These are phyloP conservation scores for Sycophaga agraensis DNA, from an alignment of 1,140 invertebrate species.

Conservation along the genomic window DNA sequence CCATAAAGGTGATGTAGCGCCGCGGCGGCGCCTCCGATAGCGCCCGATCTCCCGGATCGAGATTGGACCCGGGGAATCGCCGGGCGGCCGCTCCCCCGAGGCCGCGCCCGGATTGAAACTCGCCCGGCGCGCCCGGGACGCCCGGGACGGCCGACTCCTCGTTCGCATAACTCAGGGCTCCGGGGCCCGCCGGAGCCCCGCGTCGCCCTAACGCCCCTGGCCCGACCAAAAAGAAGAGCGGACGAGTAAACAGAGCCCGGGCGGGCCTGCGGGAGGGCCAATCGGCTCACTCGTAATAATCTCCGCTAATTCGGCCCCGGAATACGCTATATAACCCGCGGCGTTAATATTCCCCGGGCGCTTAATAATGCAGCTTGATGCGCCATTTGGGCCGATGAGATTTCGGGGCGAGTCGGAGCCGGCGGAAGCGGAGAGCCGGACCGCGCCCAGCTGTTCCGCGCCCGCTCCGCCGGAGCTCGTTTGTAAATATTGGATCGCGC, in stretches of 20 bases:
- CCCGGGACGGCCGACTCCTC: neutral
- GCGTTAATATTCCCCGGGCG: constrained; percentile 57
- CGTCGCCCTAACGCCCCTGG: neutral
- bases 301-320: constrained; percentile 57
- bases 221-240: neutral
- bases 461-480: constrained; percentile 40
- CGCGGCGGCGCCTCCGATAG: constrained; percentile 9
- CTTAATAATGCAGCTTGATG: constrained; percentile 59
- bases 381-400: constrained; percentile 60
- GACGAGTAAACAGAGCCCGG: neutral
- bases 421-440: too few species aligned
- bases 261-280: constrained; percentile 25
- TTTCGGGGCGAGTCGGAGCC: constrained; percentile 51
- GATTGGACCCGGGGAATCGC: constrained; percentile 19
- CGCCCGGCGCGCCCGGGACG: neutral
- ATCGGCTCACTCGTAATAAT: constrained; percentile 49
- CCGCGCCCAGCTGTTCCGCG: constrained; percentile 33
- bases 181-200: neutral
- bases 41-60: constrained; percentile 2
- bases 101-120: constrained; percentile 18
- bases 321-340: constrained; percentile 58
- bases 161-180: neutral
- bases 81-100: constrained; percentile 9
- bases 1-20: constrained; percentile 26
- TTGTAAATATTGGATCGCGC: constrained; percentile 51